Percentiles rank a stretch among this genome's conserved stretches.
These are phyloP conservation scores for Ophiodon elongatus DNA, from an alignment of 2,113 vertebrate genomes.

Conservation along the genomic window DNA sequence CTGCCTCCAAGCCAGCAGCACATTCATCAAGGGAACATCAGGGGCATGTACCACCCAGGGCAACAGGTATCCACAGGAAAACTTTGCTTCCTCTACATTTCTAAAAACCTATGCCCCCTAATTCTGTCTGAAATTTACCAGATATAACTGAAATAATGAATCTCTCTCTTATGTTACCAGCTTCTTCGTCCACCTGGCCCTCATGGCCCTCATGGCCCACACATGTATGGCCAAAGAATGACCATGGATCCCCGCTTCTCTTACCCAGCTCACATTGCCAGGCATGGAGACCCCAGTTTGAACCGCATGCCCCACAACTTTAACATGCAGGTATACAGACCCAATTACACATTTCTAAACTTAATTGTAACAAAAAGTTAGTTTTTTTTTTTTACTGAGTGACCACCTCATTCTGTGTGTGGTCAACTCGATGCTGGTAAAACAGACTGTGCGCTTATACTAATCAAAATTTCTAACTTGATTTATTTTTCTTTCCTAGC, in stretches of 20 bases:
- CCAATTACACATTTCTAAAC: neutral
- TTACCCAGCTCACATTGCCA: constrained; percentile 85
- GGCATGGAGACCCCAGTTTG: constrained; percentile 85
- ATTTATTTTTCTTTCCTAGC: constrained; percentile 72
- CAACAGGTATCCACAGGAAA: constrained; percentile 75
- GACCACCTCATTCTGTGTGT: neutral
- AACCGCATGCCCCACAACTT: constrained; percentile 85
- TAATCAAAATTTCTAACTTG: neutral
- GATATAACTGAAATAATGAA: neutral
- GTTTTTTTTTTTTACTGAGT: neutral
- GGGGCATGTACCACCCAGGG: constrained; percentile 74
- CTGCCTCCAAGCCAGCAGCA: constrained; percentile 78
- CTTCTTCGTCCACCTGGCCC: constrained; percentile 80
- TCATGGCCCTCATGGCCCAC: constrained; percentile 79
- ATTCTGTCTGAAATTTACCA: neutral
- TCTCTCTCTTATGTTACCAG: constrained; percentile 41
- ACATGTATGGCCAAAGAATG: constrained; percentile 85
- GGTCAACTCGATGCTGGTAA: neutral
- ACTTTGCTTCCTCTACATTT: neutral
- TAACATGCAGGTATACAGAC: constrained; percentile 87
- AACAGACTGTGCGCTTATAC: neutral
- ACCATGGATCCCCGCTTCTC: constrained; percentile 85
- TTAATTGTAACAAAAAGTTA: neutral
- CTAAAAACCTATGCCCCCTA: neutral
- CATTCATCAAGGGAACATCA: constrained; percentile 43